phyloP scores from a whole-genome alignment of 2,888 invertebrate genomes.

The Leucoma salicis region DNA sequence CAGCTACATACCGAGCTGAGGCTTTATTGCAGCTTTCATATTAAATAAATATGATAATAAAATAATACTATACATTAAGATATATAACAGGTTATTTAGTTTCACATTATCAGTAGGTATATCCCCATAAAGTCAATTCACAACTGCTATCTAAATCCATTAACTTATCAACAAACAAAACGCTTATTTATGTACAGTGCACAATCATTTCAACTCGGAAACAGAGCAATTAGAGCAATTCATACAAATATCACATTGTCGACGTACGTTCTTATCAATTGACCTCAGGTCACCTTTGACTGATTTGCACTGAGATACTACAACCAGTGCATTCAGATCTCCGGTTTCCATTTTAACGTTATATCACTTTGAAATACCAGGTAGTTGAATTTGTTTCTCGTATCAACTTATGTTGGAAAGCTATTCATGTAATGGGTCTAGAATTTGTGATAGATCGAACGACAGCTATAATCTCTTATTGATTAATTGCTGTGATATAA shows the following conservation, averaged over 20 bases:
- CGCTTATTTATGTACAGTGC: constrained; percentile 29
- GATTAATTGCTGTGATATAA: constrained; percentile 59
- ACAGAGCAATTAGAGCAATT: constrained; percentile 47
- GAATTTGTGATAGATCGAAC: constrained; percentile 54
- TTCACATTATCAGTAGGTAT: too few relatives aligned
- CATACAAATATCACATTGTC: constrained; percentile 55
- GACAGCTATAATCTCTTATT: constrained; percentile 50
- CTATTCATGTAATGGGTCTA: constrained; percentile 26
- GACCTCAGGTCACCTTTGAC: constrained; percentile 63
- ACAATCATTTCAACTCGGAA: constrained; percentile 43
- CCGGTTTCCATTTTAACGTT: constrained; percentile 1
- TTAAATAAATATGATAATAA: too few relatives aligned
- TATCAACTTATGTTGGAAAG: constrained; percentile 39
- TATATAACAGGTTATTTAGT: too few relatives aligned
- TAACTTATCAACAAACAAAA: too few relatives aligned
- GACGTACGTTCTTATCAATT: constrained; percentile 49
- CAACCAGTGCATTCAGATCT: constrained; percentile 43
- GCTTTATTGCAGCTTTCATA: too few relatives aligned
- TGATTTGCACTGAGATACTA: constrained; percentile 63
- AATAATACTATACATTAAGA: too few relatives aligned
- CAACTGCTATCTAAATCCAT: too few relatives aligned
- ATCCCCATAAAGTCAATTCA: too few relatives aligned
- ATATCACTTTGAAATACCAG: constrained; percentile 7
- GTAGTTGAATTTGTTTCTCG: constrained; percentile 10
- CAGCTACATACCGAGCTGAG: too few relatives aligned